Evolutionary conservation across 2,797 vertebrate species (phyloP).

Genomic region (Enteromius paludinosus): DNA sequence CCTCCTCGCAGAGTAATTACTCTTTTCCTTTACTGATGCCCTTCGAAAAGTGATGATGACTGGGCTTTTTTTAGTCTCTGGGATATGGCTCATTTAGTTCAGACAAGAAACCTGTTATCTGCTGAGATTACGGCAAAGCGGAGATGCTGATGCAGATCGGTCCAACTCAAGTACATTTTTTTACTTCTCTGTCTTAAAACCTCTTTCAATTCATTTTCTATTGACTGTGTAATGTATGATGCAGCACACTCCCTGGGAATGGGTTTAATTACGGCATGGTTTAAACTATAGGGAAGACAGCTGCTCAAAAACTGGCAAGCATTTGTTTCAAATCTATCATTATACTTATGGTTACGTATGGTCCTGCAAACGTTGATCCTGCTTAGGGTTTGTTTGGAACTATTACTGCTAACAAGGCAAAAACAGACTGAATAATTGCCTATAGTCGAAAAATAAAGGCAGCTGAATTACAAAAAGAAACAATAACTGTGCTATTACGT

Average conservation of each 20-base stretch:
- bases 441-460: background rate
- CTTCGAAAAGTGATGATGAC: slow-evolving; percentile 30
- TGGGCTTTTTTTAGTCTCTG: slow-evolving; percentile 16
- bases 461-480: background rate
- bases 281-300: background rate
- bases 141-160: background rate
- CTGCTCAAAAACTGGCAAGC: background rate
- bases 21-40: background rate
- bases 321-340: background rate
- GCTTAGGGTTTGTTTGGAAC: background rate
- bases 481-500: background rate
- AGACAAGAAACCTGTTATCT: slow-evolving; percentile 10
- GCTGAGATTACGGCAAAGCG: background rate
- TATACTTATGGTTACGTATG: too few relatives aligned
- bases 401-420: background rate
- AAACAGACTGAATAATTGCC: background rate
- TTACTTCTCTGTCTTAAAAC: background rate
- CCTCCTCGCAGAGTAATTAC: slow-evolving; percentile 17
- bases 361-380: background rate
- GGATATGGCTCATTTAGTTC: background rate
- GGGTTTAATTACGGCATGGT: background rate
- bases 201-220: background rate
- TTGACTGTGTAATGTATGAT: background rate
- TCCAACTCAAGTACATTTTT: background rate
- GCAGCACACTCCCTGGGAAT: background rate